Evolutionary conservation across 2,113 vertebrate genomes (phyloP), one percentile per base, ranked within the genome.

Genomic region (Saguinus midas): DNA sequence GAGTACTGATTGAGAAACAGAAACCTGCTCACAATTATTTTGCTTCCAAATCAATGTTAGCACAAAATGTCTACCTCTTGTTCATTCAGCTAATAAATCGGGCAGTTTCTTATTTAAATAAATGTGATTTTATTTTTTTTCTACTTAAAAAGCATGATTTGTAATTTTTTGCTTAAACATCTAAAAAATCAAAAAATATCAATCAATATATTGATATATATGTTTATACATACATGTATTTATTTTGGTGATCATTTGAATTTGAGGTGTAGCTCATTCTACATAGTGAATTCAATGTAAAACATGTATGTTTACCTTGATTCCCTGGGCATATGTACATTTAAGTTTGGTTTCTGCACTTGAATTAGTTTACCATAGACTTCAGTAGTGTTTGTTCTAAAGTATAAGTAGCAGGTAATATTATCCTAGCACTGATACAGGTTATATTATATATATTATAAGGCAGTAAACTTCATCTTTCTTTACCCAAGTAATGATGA

Each of bases 391-490:
- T 84, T 94, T 61, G 70, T 92, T 94, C 88, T 27, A 57, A 79
- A 85, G 1, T 0, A 0, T 25, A 93, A 95, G 90, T 84, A 95
- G 43, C 37, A 95, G 18, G 40, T 35, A 93, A 4, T 20, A 37
- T 40, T 76, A 92, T 96, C 35, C 17, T 97, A 16, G 64, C 78
- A 94, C 40, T n/a, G 50, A 73, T 78, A 78, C 13, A 45, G 9
- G 23, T 68, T 96, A 76, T 97, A 97, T 97, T 96, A 92, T 68
- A 66, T 96, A 75, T 97, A 97, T 97, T 96, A 92, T 68, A 61
- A 96, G 88, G 91, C 40, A 98, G n/a, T 73, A 96, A 93, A 35
- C 35, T 37, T 92, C 87, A 94, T 68, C 96, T 97, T 61, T 95
- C 66, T 89, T 95, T 97, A 82, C 94, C 75, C 91, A 96, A 97